Base-by-base conservation (phyloP, 2,797 vertebrate species). In the Pempheris klunzingeri region DNA sequence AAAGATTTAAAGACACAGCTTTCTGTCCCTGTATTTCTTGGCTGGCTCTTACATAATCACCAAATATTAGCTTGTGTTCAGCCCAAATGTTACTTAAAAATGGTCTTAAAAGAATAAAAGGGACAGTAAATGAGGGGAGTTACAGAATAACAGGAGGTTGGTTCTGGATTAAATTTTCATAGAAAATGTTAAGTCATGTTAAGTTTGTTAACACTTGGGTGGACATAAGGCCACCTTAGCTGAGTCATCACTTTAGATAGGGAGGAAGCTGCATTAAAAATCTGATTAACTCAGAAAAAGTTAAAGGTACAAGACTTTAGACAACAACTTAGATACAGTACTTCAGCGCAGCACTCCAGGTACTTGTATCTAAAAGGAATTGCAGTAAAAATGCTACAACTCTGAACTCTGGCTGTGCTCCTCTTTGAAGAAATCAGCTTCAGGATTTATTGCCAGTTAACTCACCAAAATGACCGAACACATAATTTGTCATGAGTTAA, bases 381-480 rank as follows among this genome's bases (percentile, higher is more conserved):
- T 41, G 54, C 22, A 55, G 58, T 60, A 38, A 57, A 75, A 66
- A 66, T 8, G 5, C 46, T 17, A 12, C 1, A 71, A 32, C 49
- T 41, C 15, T 26, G 26, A 63, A 68, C 64, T 17, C 1, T 28
- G n/a, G 26, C 58, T 78, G 53, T 15, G 32, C 32, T 69, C 57
- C 52, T 77, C 34, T 22, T 20, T 20, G 22, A 6, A 59, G 20
- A 36, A 49, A 36, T 15, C 5, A 0, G 17, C 55, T 70, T 24
- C 1, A 13, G 20, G n/a, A 60, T 72, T 75, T 75, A 71, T 70
- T 60, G 22, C 68, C 1, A 13, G 61, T 79, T 50, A 36, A 39
- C 12, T 59, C 30, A 15, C 36, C 39, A 81, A 74, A 78, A 67
- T 75, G 59, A 69, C 46, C 59, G 41, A 59, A 70, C 82, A 78